phyloP scores from a whole-genome alignment of 2,113 vertebrate species.

The Furnarius figulus region DNA sequence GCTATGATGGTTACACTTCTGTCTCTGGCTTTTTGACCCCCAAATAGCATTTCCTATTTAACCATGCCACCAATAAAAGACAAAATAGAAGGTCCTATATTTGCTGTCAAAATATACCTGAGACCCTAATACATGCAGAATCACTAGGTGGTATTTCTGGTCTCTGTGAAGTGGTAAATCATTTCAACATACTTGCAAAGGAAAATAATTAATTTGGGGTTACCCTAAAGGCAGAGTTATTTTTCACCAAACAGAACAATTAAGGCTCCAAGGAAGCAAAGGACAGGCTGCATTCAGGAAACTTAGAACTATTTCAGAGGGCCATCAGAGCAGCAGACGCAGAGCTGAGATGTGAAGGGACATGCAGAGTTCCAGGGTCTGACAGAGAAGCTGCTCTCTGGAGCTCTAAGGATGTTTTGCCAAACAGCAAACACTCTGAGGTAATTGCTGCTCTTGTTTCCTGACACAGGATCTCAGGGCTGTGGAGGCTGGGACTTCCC shows the following conservation, averaged over 20 bases:
- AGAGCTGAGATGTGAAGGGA: neutral
- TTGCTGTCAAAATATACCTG: neutral
- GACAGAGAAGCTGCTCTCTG: neutral
- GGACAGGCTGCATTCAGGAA: neutral
- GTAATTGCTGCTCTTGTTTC: neutral
- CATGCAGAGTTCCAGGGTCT: neutral
- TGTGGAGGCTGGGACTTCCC: neutral
- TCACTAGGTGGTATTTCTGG: neutral
- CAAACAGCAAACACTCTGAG: neutral
- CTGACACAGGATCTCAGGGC: neutral
- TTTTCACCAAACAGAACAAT: neutral
- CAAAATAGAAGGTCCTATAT: neutral
- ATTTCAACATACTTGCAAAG: neutral
- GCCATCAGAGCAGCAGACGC: neutral
- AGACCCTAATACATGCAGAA: neutral
- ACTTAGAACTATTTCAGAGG: neutral
- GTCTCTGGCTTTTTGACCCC: neutral
- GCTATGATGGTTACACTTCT: neutral
- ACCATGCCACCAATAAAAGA: neutral
- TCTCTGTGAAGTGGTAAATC: neutral
- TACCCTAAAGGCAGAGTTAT: neutral
- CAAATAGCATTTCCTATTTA: neutral
- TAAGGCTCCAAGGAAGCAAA: neutral
- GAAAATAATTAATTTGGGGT: neutral
- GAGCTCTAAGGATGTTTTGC: neutral